Base-by-base conservation (phyloP, 2,888 invertebrate genomes). In the Atethmia centrago region DNA sequence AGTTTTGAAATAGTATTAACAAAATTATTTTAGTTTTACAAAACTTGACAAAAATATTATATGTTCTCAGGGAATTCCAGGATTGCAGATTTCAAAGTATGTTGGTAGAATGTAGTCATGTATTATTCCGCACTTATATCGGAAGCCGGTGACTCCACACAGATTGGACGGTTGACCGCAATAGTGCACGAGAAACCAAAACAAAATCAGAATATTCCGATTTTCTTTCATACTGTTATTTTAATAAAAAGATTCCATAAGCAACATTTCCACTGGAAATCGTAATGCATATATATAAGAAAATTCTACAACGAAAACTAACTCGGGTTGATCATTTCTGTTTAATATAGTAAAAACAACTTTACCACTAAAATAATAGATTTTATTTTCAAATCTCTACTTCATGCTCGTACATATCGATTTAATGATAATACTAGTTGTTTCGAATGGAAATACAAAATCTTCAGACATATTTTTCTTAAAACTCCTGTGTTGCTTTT, bases 61-160 rank as follows among this genome's bases (percentile, higher is more conserved):
- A 36, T 49, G 19, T 36, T 61, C 19, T 9, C 45, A 45, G 28
- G n/a, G 56, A 31, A 63, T 51, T 45, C 55, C 14, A 16, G 42
- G 9, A 68, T 71, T 62, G 49, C 25, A 75, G 55, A 71, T 58
- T 55, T 55, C 62, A 28, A 71, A 71, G 65, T 55, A 45, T 55
- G 49, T 42, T 31, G 47, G 61, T 42, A 76, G 65, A 40, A 25
- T 63, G 16, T 63, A 64, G 69, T 68, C 82, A 77, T 82, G 65
- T 84, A 71, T 82, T 77, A 82, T 82, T 82, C 82, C 45, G 16
- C 31, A 49, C 62, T 70, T 77, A 69, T 77, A 74, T 81, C 56
- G 65, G 53, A 81, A 71, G 68, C 67, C 56, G 47, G 83, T 19
- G 56, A 56, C 42, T 77, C 45, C 45, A 31, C 64, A 47, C 51